These are phyloP conservation scores for Adelognathus sp. DNA, from an alignment of 2,888 invertebrate species.

Conservation along the genomic window DNA sequence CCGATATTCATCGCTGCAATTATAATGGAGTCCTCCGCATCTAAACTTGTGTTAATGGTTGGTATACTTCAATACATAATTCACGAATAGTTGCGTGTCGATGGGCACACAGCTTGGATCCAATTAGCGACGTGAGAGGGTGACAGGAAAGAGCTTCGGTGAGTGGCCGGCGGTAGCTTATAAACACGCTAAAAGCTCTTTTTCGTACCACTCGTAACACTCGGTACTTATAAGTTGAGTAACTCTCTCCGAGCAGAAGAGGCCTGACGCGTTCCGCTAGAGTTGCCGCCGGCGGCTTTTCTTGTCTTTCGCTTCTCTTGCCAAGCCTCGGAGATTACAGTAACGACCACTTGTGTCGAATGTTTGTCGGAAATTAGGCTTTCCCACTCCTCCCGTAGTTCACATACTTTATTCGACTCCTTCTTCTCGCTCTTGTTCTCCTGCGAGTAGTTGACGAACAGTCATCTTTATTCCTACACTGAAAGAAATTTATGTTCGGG, in stretches of 20 bases:
- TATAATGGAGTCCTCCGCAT: not conserved
- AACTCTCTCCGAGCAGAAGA: constrained; percentile 14
- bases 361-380: constrained; percentile 33
- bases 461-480: not conserved
- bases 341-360: constrained; percentile 33
- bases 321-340: constrained; percentile 29
- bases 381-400: not conserved
- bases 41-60: too few relatives aligned
- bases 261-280: constrained; percentile 9
- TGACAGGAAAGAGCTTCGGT: constrained; percentile 16
- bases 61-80: too few relatives aligned
- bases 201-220: not conserved
- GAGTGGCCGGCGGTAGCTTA: constrained; percentile 16
- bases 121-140: constrained; percentile 35
- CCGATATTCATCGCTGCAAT: not conserved
- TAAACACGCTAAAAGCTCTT: constrained; percentile 39
- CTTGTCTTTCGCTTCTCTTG: not conserved
- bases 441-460: not conserved
- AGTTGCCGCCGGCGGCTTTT: not conserved
- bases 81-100: constrained; percentile 9
- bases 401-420: not conserved
- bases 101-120: constrained; percentile 19
- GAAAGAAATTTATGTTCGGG: too few relatives aligned
- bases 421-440: not conserved
- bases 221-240: constrained; percentile 33